Evolutionary conservation across 2,888 invertebrate genomes (phyloP), one percentile per base, ranked within the genome.

Genomic region (Hipparchia semele): DNA sequence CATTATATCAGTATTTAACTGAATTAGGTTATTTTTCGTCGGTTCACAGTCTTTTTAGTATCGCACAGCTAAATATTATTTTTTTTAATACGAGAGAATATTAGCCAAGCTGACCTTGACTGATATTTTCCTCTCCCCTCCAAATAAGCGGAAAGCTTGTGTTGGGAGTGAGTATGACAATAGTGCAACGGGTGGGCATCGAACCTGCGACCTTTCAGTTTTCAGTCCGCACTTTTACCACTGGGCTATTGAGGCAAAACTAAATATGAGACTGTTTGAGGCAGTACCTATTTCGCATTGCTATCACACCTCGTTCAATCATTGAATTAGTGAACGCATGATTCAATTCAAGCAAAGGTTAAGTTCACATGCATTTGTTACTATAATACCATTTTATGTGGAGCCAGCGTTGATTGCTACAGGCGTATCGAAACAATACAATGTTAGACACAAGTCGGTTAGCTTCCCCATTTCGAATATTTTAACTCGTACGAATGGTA

Each of bases 281-380:
- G 73, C 72, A 76, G 76, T 73, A 74, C 71, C 71, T 71, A 71
- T 77, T 78, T 77, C 72, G 75, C 76, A 78, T 80, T 80, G 79
- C 79, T 75, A 77, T 80, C 76, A 78, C 74, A 75, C 76, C 73
- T 79, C 75, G 73, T 77, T 81, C 81, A 80, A 77, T 76, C 75
- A 79, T 78, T 79, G 78, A 81, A 80, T 79, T 78, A 76, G 79
- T 81, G 79, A 82, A 79, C 76, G 81, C 78, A 58, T 71, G 69
- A 74, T 73, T 74, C 73, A 74, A 75, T 73, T 75, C 70, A 67
- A 68, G 73, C 75, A 81, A 81, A 81, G 81, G 81, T 80, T 80
- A 79, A 80, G 81, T 80, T 81, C 81, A 79, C 81, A 81, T 80
- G 78, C 79, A 73, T 70, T 72, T 73, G 67, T 51, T 60, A 60